A percentile compares a stretch with the other conserved stretches of the same genome.
phyloP scores from a whole-genome alignment of 64 coral and sea anemone genomes.

The Pocillopora verrucosa region DNA sequence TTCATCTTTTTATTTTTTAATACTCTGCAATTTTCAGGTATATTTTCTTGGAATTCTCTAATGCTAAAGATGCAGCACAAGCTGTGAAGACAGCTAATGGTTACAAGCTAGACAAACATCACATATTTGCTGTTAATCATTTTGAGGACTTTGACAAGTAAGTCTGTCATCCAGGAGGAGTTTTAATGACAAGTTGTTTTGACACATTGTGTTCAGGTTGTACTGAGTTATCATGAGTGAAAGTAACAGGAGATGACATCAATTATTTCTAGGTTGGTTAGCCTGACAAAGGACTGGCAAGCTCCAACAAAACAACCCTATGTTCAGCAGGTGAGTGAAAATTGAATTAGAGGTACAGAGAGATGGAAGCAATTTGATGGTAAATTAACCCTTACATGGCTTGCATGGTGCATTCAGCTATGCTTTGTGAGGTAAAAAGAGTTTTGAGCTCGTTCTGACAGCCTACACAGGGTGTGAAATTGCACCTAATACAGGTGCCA shows the following conservation, averaged over 20 bases:
- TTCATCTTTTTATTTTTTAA: not conserved
- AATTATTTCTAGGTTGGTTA: conserved; percentile 45
- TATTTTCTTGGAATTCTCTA: conserved; percentile 95
- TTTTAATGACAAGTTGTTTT: not conserved
- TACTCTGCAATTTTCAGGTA: conserved; percentile 60
- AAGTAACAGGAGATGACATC: not conserved
- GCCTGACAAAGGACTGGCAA: conserved; percentile 85
- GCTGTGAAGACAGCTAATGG: conserved; percentile 99
- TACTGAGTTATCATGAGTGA: too few relatives aligned
- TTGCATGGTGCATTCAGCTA: too few relatives aligned
- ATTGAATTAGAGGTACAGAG: too few relatives aligned
- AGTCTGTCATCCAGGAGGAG: conserved; percentile 1
- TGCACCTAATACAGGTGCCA: too few relatives aligned
- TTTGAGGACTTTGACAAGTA: conserved; percentile 97
- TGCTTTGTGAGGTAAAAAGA: too few relatives aligned
- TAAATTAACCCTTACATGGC: too few relatives aligned
- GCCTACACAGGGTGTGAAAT: too few relatives aligned
- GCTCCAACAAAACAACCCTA: conserved; percentile 75
- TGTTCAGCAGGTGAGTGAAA: conserved; percentile 58
- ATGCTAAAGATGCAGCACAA: conserved; percentile 82
- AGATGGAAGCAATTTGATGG: too few relatives aligned
- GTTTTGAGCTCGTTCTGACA: too few relatives aligned
- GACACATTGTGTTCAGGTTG: too few relatives aligned
- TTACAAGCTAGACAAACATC: conserved; percentile 97
- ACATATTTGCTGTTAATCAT: conserved; percentile 98